phyloP scores from a whole-genome alignment of 2,797 vertebrate species.

The Pogoniulus pusillus region DNA sequence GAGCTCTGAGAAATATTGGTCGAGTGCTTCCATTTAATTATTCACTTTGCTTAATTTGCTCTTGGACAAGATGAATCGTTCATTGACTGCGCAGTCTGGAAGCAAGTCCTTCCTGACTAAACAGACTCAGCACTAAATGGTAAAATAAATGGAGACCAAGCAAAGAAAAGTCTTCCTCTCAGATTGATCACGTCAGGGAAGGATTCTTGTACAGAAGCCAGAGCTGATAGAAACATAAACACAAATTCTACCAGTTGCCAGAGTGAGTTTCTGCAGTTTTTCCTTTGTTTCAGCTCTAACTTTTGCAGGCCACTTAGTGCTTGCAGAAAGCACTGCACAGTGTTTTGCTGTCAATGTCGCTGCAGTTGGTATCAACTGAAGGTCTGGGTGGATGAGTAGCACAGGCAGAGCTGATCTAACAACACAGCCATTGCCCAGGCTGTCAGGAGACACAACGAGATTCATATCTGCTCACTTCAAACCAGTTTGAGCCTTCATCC shows the following conservation, averaged over 20 bases:
- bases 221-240: conserved; percentile 38
- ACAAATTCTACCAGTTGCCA: neutral
- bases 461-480: neutral
- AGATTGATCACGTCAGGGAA: conserved; percentile 28
- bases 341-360: neutral
- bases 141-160: conserved; percentile 57
- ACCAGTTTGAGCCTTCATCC: neutral
- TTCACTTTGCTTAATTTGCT: conserved; percentile 69
- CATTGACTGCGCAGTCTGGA: conserved; percentile 53
- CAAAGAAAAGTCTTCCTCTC: conserved; percentile 28
- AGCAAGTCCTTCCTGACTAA: conserved; percentile 56
- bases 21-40: conserved; percentile 67
- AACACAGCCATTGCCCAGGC: accelerated
- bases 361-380: neutral
- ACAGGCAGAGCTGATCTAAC: neutral
- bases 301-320: neutral
- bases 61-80: conserved; percentile 64
- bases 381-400: neutral
- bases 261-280: neutral
- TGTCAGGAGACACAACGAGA: neutral
- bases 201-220: conserved; percentile 10
- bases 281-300: neutral
- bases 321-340: neutral
- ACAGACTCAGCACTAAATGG: conserved; percentile 44
- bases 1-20: conserved; percentile 55